Conservation (phyloP, 2,888 invertebrate species). For the Tetramorium bicarinatum region DNA sequence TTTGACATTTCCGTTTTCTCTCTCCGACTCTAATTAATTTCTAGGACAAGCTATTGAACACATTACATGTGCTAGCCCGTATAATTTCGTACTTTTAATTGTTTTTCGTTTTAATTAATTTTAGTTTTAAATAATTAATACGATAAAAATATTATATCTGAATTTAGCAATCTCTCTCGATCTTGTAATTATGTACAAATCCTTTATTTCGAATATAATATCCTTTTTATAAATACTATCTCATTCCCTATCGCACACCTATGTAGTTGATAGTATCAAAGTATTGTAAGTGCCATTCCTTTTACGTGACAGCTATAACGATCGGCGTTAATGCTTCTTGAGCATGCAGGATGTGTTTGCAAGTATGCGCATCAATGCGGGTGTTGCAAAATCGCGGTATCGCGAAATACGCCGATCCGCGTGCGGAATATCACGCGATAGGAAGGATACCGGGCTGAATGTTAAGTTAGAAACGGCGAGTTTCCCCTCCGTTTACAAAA, state of each 20-base stretch:
- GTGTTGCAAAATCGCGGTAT: conserved; percentile 71
- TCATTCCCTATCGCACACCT: not conserved
- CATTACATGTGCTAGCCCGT: not conserved
- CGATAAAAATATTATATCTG: not conserved
- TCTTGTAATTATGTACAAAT: not conserved
- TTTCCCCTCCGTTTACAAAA: conserved; percentile 69
- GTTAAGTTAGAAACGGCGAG: conserved; percentile 64
- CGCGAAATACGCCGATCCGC: conserved; percentile 61
- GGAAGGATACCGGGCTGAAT: conserved; percentile 66
- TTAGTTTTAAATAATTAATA: not conserved
- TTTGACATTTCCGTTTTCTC: not conserved
- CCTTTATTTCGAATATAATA: not conserved
- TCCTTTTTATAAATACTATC: not conserved
- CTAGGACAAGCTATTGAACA: not conserved
- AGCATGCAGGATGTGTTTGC: conserved; percentile 43
- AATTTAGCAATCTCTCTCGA: not conserved
- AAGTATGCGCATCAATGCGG: conserved; percentile 50
- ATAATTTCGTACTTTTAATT: not conserved
- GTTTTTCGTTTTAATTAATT: not conserved
- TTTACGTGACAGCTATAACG: conserved; percentile 12
- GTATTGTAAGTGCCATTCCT: conserved; percentile 16
- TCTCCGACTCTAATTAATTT: not conserved
- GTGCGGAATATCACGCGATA: conserved; percentile 65
- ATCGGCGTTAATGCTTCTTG: conserved; percentile 58
- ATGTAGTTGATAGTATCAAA: conserved; percentile 8